Evolutionary conservation across 2,797 vertebrate genomes (phyloP).

Genomic region (Zenarchopterus dispar): DNA sequence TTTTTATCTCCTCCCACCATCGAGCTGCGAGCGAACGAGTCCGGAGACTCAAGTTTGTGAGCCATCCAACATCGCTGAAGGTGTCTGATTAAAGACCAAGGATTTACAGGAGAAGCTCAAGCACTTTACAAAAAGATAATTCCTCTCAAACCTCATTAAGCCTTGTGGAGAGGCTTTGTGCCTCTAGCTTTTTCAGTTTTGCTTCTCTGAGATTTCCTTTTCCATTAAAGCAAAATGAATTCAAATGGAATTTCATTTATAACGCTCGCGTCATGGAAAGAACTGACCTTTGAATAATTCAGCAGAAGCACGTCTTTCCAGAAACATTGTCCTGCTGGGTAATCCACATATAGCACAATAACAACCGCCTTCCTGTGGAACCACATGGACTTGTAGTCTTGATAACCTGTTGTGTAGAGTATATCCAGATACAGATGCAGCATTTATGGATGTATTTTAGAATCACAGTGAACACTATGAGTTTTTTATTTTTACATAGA

Average conservation of each 20-base stretch:
- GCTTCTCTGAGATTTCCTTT: slow-evolving; percentile 8
- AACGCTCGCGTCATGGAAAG: slow-evolving; percentile 29
- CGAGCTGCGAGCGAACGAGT: neutral
- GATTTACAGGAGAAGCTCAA: slow-evolving; percentile 16
- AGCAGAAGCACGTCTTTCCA: slow-evolving; percentile 37
- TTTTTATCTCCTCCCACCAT: slow-evolving; percentile 16
- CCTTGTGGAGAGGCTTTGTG: neutral
- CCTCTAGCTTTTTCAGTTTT: slow-evolving; percentile 5
- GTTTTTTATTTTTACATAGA: neutral
- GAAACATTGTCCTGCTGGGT: slow-evolving; percentile 44
- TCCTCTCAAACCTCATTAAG: slow-evolving; percentile 4
- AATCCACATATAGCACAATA: slow-evolving; percentile 16
- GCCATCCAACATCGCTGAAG: slow-evolving; percentile 1
- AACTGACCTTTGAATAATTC: slow-evolving; percentile 60
- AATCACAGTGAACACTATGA: neutral
- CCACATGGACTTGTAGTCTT: slow-evolving; percentile 1
- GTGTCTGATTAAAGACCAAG: slow-evolving; percentile 1
- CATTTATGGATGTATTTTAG: neutral
- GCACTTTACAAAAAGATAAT: slow-evolving; percentile 15
- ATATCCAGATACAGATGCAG: neutral
- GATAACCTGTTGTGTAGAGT: slow-evolving; percentile 11
- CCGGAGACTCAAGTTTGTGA: slow-evolving; percentile 19
- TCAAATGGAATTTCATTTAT: slow-evolving; percentile 39
- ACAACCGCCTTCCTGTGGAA: slow-evolving; percentile 20
- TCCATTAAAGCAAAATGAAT: slow-evolving; percentile 10